Percentiles rank a stretch among this genome's conserved stretches.
Evolutionary conservation across 2,797 vertebrate species (phyloP).

Genomic region (Taeniopygia guttata): DNA sequence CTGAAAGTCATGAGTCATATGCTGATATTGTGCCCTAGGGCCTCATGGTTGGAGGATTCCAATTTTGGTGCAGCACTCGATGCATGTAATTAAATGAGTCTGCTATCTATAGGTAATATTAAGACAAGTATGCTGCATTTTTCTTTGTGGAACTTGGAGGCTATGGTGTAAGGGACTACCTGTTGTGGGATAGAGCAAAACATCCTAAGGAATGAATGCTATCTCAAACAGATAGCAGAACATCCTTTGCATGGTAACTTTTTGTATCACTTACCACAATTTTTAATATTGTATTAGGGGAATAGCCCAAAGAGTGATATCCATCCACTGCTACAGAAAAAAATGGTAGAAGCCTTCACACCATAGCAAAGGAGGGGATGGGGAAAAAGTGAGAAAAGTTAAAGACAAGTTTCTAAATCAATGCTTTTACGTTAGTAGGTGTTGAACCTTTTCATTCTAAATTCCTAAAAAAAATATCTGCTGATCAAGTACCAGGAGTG

Average conservation of each 20-base stretch:
- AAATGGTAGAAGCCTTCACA: neutral
- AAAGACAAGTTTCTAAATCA: neutral
- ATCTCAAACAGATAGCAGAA: too few relatives aligned
- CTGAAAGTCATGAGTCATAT: neutral
- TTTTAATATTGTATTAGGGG: neutral
- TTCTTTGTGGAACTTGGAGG: neutral
- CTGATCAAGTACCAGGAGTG: neutral
- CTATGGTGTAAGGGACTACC: rapidly evolving
- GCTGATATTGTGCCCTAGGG: neutral
- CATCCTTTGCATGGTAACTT: neutral
- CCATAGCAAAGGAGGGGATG: rapidly evolving
- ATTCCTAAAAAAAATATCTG: neutral
- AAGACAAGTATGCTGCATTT: neutral
- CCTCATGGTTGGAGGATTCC: neutral
- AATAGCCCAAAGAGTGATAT: neutral
- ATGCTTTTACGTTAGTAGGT: neutral
- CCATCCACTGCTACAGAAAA: neutral
- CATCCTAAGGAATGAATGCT: neutral
- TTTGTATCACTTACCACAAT: neutral
- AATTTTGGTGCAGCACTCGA: neutral
- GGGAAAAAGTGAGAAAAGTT: neutral
- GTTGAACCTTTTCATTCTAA: neutral
- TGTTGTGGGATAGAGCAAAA: neutral
- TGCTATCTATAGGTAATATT: neutral
- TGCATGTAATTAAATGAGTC: neutral